Evolutionary conservation across 1,140 invertebrate genomes (phyloP), one percentile per base, ranked within the genome.

Genomic region (Eueides isabella): DNA sequence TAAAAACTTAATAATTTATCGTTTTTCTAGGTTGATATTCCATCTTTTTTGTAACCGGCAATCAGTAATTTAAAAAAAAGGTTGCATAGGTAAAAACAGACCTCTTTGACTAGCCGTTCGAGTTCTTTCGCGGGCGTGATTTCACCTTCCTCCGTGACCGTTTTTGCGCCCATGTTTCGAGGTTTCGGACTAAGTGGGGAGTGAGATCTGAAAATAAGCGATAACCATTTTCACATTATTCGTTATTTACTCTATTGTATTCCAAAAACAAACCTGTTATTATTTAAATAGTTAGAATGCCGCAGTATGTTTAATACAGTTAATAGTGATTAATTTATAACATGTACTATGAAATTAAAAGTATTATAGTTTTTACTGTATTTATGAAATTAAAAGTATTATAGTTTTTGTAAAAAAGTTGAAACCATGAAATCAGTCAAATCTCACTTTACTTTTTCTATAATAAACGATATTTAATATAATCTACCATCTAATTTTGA

Each of bases 41-140:
- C 2, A 55, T 55, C 48, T 26, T 7, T 26, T 55, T 55, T 48
- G 9, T 26, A 12, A 55, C 9, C 23, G 19, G 48, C 19, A 55
- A 12, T 23, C 19, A 19, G 48, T 55, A 2, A 12, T 23, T 55
- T 26, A 55, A 23, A 55, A 55, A 26, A 11, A 19, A 23, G 26
- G n/a, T 12, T 55, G 19, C 11, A 75, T 65, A 75, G 68, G 61
- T 35, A 64, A 64, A 62, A 23, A 83, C 79, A 61, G 72, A 95
- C 95, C 88, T 96, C 95, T 93, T 95, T 95, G 85, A 96, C 95
- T 85, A 95, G 94, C 80, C 92, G 90, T 86, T 95, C 95, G 71
- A 96, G 89, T 72, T 95, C 95, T 84, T 95, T 94, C 71, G 94
- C 90, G 72, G 94, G 94, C 65, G 94, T 94, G 65, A 94, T 87